phyloP scores from a whole-genome alignment of 2,888 invertebrate genomes.

The Rhimphoctona megacephalus region DNA sequence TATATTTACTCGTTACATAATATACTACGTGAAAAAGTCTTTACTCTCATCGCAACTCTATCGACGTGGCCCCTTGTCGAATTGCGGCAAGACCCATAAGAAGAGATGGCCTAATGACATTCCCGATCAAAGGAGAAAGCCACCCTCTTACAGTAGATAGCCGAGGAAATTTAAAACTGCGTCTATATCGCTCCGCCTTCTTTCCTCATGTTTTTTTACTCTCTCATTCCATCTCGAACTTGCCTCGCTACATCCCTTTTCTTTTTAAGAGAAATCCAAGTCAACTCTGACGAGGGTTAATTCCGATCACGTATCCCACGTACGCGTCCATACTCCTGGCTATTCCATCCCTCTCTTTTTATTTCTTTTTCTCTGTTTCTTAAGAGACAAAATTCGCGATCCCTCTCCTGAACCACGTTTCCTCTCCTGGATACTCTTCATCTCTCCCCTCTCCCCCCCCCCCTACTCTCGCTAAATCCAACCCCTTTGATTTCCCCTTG shows the following conservation, averaged over 20 bases:
- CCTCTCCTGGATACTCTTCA: constrained; percentile 40
- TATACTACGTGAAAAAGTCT: constrained; percentile 16
- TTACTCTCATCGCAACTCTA: constrained; percentile 38
- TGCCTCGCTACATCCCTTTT: constrained; percentile 41
- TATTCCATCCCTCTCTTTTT: constrained; percentile 56
- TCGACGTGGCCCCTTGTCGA: constrained; percentile 55
- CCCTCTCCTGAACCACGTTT: constrained; percentile 38
- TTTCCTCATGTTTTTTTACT: constrained; percentile 52
- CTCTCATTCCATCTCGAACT: constrained; percentile 38
- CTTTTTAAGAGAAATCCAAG: constrained; percentile 71
- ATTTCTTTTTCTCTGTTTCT: constrained; percentile 30
- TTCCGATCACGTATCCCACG: constrained; percentile 78
- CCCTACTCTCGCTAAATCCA: constrained; percentile 16
- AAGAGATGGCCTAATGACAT: constrained; percentile 79
- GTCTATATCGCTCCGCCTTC: constrained; percentile 72
- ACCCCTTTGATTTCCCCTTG: constrained; percentile 54
- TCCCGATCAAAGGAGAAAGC: constrained; percentile 79
- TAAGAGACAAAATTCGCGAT: constrained; percentile 65
- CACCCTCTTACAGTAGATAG: constrained; percentile 77
- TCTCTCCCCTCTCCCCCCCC: background rate
- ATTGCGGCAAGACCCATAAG: constrained; percentile 71
- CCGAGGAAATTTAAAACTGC: constrained; percentile 81
- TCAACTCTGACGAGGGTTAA: constrained; percentile 77
- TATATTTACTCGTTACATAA: background rate
- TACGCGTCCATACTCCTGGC: constrained; percentile 71